Conservation (phyloP, 2,797 vertebrate species). For the Propithecus deckenii region DNA sequence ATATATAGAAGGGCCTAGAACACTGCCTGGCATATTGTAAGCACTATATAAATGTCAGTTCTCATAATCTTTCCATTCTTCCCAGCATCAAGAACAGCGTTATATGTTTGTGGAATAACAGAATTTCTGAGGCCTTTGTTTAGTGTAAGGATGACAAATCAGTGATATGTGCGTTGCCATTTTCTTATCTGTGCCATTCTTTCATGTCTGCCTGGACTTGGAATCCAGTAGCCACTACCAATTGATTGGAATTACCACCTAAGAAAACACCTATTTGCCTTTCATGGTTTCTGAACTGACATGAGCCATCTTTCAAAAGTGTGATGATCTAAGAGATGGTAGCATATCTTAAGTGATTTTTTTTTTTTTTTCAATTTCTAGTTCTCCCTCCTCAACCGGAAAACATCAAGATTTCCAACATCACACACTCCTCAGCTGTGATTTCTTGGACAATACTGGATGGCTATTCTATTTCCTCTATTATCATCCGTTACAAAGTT, state of each 20-base stretch:
- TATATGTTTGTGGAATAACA: background rate
- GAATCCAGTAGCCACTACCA: background rate
- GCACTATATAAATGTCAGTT: background rate
- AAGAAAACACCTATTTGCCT: background rate
- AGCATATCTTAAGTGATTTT: background rate
- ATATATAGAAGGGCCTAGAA: background rate
- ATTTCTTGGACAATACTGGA: constrained; percentile 89
- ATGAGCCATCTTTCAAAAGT: background rate
- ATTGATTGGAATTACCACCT: background rate
- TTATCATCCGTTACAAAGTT: constrained; percentile 90
- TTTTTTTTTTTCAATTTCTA: constrained; percentile 71
- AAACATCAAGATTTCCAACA: constrained; percentile 88
- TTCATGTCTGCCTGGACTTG: background rate
- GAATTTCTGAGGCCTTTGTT: background rate
- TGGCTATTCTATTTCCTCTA: constrained; percentile 90
- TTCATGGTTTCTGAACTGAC: background rate
- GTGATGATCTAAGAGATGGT: background rate
- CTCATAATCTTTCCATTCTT: background rate
- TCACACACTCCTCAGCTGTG: constrained; percentile 89
- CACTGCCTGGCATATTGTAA: background rate
- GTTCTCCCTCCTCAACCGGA: constrained; percentile 89
- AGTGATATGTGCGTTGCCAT: background rate
- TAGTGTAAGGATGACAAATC: background rate
- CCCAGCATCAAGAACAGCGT: background rate
- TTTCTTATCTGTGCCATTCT: background rate